Percentiles rank a stretch among this genome's conserved stretches.
These are phyloP conservation scores for Diaphora mendica DNA, from an alignment of 2,888 invertebrate species.

Conservation along the genomic window DNA sequence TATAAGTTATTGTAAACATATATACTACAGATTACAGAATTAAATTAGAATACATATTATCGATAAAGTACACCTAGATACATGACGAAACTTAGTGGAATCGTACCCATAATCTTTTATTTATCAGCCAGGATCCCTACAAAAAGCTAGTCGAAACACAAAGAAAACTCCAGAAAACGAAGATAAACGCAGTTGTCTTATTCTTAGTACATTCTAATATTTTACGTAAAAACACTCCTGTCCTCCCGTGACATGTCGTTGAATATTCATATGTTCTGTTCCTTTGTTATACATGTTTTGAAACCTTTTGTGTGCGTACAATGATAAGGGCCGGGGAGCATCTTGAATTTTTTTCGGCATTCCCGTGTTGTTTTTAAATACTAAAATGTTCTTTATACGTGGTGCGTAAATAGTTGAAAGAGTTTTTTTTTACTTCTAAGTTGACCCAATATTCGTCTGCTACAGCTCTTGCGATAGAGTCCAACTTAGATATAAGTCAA, in stretches of 20 bases:
- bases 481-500: too few relatives aligned
- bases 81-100: too few relatives aligned
- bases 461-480: too few relatives aligned
- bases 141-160: background rate
- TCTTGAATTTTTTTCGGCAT: conserved; percentile 29
- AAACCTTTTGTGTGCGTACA: conserved; percentile 41
- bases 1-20: too few relatives aligned
- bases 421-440: background rate
- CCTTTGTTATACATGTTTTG: conserved; percentile 42
- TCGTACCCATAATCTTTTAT: too few relatives aligned
- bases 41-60: too few relatives aligned
- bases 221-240: conserved; percentile 22
- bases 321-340: conserved; percentile 33
- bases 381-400: conserved; percentile 3
- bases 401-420: background rate
- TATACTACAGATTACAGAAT: too few relatives aligned
- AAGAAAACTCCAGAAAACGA: background rate
- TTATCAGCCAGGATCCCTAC: too few relatives aligned
- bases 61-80: too few relatives aligned
- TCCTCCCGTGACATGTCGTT: conserved; percentile 36
- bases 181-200: background rate
- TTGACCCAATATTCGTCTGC: too few relatives aligned
- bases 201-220: conserved; percentile 17
- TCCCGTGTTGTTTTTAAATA: conserved; percentile 27
- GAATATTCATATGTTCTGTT: conserved; percentile 47